phyloP scores from a whole-genome alignment of 2,797 vertebrate genomes.

The Galagoides demidoff region DNA sequence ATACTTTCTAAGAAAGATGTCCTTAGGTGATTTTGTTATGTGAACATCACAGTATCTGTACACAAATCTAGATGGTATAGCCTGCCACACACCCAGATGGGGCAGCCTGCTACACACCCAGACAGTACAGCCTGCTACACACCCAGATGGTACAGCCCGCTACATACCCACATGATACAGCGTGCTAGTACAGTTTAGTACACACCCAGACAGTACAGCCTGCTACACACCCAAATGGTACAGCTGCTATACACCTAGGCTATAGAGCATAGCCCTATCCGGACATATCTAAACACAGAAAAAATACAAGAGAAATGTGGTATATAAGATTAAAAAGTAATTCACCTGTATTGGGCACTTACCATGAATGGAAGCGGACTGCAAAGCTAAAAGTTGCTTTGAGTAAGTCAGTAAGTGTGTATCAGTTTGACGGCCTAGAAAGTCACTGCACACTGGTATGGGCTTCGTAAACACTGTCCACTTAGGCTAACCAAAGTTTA shows the following conservation, averaged over 20 bases:
- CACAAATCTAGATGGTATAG: not conserved
- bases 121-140: too few relatives aligned
- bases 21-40: not conserved
- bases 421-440: not conserved
- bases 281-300: not conserved
- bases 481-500: not conserved
- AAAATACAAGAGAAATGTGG: not conserved
- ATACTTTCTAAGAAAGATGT: not conserved
- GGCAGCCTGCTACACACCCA: too few relatives aligned
- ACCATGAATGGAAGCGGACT: not conserved
- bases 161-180: too few relatives aligned
- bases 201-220: too few relatives aligned
- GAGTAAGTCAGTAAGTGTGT: not conserved
- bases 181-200: too few relatives aligned
- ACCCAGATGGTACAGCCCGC: too few relatives aligned
- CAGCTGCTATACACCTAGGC: too few relatives aligned
- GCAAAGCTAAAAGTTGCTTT: not conserved
- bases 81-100: not conserved
- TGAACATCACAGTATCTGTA: not conserved
- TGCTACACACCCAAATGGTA: too few relatives aligned
- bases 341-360: not conserved
- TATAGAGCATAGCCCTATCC: too few relatives aligned
- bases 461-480: not conserved
- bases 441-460: not conserved
- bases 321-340: not conserved